Evolutionary conservation across 1,140 invertebrate species (phyloP).

Genomic region (Drosophila tristis): DNA sequence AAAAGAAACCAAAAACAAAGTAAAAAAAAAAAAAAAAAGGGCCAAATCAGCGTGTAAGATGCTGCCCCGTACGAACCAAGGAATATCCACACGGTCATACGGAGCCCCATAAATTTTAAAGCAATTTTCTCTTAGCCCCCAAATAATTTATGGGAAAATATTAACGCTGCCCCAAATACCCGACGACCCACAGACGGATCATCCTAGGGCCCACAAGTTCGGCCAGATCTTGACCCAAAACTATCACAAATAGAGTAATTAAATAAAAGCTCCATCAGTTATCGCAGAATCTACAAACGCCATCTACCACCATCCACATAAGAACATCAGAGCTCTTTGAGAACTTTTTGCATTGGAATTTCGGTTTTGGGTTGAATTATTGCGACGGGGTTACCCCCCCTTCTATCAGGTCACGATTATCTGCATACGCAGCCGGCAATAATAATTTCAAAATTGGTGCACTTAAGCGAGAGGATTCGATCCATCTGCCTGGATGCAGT

Average conservation of each 20-base stretch:
- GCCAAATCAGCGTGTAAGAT: constrained; percentile 74
- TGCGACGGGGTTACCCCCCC: constrained; percentile 15
- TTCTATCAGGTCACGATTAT: constrained; percentile 74
- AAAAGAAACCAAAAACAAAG: constrained; percentile 26
- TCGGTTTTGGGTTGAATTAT: constrained; percentile 60
- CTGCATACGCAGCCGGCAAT: constrained; percentile 79
- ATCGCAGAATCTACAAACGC: constrained; percentile 15
- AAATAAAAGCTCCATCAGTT: constrained; percentile 30
- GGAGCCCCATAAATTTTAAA: constrained; percentile 74
- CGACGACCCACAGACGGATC: background rate
- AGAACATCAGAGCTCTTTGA: constrained; percentile 8
- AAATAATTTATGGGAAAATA: constrained; percentile 81
- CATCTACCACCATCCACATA: constrained; percentile 5
- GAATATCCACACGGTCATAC: no score
- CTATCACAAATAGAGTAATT: constrained; percentile 71
- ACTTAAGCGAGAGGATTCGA: constrained; percentile 59
- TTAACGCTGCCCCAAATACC: constrained; percentile 67
- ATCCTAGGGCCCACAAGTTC: constrained; percentile 9
- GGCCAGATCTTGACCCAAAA: constrained; percentile 27
- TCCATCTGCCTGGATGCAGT: background rate
- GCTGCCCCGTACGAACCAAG: background rate
- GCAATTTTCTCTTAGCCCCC: constrained; percentile 70
- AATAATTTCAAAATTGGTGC: constrained; percentile 81
- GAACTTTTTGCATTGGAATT: constrained; percentile 53
- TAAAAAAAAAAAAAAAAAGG: constrained; percentile 59